Conservation (phyloP, 2,113 vertebrate genomes). For the Mastomys natalensis region DNA sequence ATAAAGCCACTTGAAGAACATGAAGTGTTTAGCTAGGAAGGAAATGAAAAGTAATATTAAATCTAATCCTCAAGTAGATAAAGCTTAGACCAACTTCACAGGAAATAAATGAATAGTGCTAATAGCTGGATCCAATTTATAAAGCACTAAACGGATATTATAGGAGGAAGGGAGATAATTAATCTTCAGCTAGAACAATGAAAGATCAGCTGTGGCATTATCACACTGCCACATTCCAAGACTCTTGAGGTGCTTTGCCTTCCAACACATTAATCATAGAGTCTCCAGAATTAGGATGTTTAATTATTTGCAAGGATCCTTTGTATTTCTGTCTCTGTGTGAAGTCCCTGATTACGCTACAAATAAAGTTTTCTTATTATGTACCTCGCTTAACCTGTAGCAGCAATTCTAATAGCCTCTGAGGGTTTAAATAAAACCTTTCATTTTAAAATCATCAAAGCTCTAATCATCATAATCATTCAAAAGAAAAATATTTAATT, state of each 20-base stretch:
- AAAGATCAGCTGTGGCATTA: conserved; percentile 79
- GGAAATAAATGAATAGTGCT: conserved; percentile 78
- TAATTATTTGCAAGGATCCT: conserved; percentile 81
- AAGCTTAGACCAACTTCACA: conserved; percentile 61
- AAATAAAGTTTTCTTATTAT: conserved; percentile 44
- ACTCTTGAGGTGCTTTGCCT: conserved; percentile 74
- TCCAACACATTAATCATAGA: conserved; percentile 82
- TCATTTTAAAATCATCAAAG: conserved; percentile 25
- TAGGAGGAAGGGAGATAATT: conserved; percentile 80
- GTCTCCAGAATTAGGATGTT: conserved; percentile 70
- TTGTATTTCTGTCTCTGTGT: conserved; percentile 72
- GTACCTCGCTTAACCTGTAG: background rate
- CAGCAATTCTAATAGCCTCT: background rate
- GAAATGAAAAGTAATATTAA: conserved; percentile 76
- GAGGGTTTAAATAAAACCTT: background rate
- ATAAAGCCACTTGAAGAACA: conserved; percentile 67
- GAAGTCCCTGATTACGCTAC: conserved; percentile 61
- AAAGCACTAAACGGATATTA: conserved; percentile 75
- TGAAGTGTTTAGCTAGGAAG: conserved; percentile 68
- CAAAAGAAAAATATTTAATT: background rate
- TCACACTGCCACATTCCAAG: conserved; percentile 75
- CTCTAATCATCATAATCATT: background rate
- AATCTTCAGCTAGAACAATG: conserved; percentile 82
- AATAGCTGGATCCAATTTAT: conserved; percentile 76
- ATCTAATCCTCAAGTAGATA: conserved; percentile 46